Evolutionary conservation across 2,113 vertebrate species (phyloP).

Genomic region (Zapornia atra): DNA sequence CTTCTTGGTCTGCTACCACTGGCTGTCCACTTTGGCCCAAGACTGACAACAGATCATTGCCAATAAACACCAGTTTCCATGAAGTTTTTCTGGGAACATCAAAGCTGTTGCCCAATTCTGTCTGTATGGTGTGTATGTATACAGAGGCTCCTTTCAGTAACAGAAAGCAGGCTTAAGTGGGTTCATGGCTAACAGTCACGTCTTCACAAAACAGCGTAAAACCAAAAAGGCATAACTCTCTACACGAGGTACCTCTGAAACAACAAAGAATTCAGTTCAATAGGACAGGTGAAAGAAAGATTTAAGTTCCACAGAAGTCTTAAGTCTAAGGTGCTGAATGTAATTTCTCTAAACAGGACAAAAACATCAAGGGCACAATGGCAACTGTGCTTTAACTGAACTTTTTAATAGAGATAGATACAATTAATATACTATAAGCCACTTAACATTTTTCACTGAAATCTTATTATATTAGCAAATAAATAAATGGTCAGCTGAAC

Average conservation of each 20-base stretch:
- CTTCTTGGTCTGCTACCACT: background rate
- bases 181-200: background rate
- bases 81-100: background rate
- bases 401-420: constrained; percentile 42
- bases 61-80: background rate
- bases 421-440: background rate
- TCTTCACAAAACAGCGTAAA: background rate
- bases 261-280: background rate
- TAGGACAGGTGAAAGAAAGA: background rate
- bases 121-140: background rate
- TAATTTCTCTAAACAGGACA: background rate
- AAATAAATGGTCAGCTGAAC: constrained; percentile 21
- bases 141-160: background rate
- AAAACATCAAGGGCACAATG: background rate
- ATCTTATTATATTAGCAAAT: background rate
- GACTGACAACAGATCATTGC: background rate
- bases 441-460: background rate
- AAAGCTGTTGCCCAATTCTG: background rate
- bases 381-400: background rate
- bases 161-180: background rate
- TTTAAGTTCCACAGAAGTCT: background rate
- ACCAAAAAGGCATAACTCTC: background rate
- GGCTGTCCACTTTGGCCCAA: background rate
- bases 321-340: background rate
- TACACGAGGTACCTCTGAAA: background rate